A percentile compares a stretch with the other conserved stretches of the same genome.
Conservation (phyloP, 2,888 invertebrate species). For the Drosophila rellima region DNA sequence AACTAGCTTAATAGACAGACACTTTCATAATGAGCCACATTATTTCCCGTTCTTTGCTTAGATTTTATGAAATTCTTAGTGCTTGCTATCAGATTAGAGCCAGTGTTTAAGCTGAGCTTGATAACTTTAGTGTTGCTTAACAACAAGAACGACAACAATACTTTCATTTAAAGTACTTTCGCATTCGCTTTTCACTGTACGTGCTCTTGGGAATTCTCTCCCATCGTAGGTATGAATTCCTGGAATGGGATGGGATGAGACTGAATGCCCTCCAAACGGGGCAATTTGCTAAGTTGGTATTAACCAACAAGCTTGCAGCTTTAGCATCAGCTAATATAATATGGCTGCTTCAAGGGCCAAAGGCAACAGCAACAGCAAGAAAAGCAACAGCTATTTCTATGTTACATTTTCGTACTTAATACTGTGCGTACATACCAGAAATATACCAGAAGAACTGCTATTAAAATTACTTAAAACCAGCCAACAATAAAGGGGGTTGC, state of each 20-base stretch:
- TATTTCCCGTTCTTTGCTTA: not conserved
- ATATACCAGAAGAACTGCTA: constrained; percentile 54
- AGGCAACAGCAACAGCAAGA: not conserved
- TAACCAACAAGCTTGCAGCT: constrained; percentile 42
- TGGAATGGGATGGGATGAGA: not conserved
- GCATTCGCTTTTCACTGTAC: too few species aligned
- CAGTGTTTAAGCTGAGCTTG: constrained; percentile 14
- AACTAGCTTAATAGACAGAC: not conserved
- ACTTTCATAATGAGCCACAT: not conserved
- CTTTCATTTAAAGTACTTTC: constrained; percentile 9
- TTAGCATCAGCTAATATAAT: constrained; percentile 45
- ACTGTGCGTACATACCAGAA: constrained; percentile 24
- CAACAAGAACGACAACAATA: constrained; percentile 11
- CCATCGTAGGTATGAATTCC: constrained; percentile 8
- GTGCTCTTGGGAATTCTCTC: too few species aligned
- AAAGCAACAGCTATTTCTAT: constrained; percentile 12
- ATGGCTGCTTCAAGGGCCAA: constrained; percentile 18
- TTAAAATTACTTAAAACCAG: constrained; percentile 77
- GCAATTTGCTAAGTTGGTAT: constrained; percentile 51
- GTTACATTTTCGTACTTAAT: constrained; percentile 37
- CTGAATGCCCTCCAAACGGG: not conserved
- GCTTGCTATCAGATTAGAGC: constrained; percentile 19
- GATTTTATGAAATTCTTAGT: constrained; percentile 10
- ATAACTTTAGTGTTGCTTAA: constrained; percentile 18
- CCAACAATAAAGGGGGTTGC: constrained; percentile 63